Evolutionary conservation across 2,888 invertebrate genomes (phyloP).

Genomic region (Apodemia zela): DNA sequence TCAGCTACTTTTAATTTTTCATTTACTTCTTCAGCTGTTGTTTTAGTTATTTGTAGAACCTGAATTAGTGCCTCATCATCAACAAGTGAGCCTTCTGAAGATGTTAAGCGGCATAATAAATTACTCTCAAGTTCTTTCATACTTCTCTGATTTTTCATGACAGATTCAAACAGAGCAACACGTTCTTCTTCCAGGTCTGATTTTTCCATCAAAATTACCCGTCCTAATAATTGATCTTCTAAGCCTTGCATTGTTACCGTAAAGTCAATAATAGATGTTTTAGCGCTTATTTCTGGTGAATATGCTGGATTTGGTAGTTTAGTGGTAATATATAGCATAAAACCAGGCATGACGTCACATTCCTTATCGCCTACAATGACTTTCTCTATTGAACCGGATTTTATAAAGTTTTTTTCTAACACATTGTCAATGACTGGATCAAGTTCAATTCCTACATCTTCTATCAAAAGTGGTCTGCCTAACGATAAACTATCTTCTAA

Average conservation of each 20-base stretch:
- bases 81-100: constrained; percentile 95
- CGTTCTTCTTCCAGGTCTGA: constrained; percentile 96
- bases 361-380: constrained; percentile 97
- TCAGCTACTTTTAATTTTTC: constrained; percentile 95
- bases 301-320: constrained; percentile 98
- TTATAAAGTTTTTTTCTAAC: constrained; percentile 97
- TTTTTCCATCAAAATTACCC: constrained; percentile 98
- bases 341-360: constrained; percentile 97
- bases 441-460: constrained; percentile 96
- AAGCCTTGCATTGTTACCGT: constrained; percentile 98
- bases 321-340: constrained; percentile 97
- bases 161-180: constrained; percentile 95
- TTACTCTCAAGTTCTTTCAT: constrained; percentile 98
- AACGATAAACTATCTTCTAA: constrained; percentile 93
- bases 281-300: constrained; percentile 97
- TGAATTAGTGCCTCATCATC: constrained; percentile 97
- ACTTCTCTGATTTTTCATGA: constrained; percentile 96
- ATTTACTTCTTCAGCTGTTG: constrained; percentile 96
- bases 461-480: constrained; percentile 94
- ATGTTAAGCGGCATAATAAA: constrained; percentile 93
- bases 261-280: constrained; percentile 98
- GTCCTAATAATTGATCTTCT: constrained; percentile 95
- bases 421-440: constrained; percentile 98
- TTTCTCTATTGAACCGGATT: constrained; percentile 97
- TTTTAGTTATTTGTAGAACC: constrained; percentile 91